Evolutionary conservation across 2,888 invertebrate species (phyloP), one percentile per base, ranked within the genome.

Genomic region (Agonopterix heracliana): DNA sequence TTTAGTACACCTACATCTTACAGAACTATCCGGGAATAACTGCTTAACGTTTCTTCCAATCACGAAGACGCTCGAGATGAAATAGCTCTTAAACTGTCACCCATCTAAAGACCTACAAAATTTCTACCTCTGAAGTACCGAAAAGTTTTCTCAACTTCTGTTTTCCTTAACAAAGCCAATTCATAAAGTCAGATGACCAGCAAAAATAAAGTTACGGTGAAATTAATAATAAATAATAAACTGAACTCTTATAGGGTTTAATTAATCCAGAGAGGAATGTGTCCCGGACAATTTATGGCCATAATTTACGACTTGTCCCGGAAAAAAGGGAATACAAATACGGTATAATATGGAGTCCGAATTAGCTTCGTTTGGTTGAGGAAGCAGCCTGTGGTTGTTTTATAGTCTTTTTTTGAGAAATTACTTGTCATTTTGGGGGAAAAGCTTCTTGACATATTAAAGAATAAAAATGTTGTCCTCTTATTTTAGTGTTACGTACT

Each of bases 211-310:
- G 51, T 51, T 53, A 47, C 52, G 55, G 38, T 10, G n/a, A 38
- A 38, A 38, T 38, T 52, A 53, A 53, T 56, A 56, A 66, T 64
- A 63, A 71, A 66, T 67, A 68, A 70, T 68, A 66, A 66, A 57
- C 59, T 64, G 64, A 63, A 62, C 72, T 61, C 64, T 76, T 76
- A 74, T 76, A 71, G 73, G 75, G 72, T 76, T 78, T 83, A 84
- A 84, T 86, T 84, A 84, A 81, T 79, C 80, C 79, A 61, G 64
- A 61, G 71, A 70, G 71, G 74, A 73, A 71, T 71, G 65, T 74
- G 81, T 80, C 75, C 71, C 61, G 68, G 66, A 63, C 64, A 78
- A 86, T 85, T 84, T 85, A 86, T 82, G 61, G 74, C 71, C 66
- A 79, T 84, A 80, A 85, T 85, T 84, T 84, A 86, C 78, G 79